A percentile compares a stretch with the other conserved stretches of the same genome.
Evolutionary conservation across 2,888 invertebrate genomes (phyloP).

Genomic region (Neocrepidodera transversa): DNA sequence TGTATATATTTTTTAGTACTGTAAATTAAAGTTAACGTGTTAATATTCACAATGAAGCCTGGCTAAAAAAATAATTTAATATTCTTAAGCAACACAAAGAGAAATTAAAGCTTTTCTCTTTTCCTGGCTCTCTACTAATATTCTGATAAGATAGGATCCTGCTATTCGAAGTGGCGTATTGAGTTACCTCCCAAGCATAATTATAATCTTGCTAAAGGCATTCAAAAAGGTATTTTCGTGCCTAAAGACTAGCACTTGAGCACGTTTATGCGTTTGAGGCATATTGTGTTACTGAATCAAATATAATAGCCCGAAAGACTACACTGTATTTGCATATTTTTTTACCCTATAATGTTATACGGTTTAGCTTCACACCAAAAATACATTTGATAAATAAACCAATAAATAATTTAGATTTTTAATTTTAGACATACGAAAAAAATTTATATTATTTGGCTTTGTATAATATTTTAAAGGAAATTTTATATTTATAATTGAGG

Average conservation of each 20-base stretch:
- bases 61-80: too few relatives aligned
- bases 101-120: slow-evolving; percentile 21
- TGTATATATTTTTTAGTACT: too few relatives aligned
- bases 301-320: slow-evolving; percentile 25
- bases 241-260: slow-evolving; percentile 49
- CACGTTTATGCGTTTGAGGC: slow-evolving; percentile 48
- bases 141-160: slow-evolving; percentile 29
- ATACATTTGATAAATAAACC: background rate
- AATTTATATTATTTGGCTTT: too few relatives aligned
- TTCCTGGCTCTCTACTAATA: slow-evolving; percentile 17
- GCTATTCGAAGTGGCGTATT: slow-evolving; percentile 32
- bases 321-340: slow-evolving; percentile 27
- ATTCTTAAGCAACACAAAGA: too few relatives aligned
- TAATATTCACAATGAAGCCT: too few relatives aligned
- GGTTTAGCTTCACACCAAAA: slow-evolving; percentile 8
- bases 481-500: too few relatives aligned
- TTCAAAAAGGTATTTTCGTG: slow-evolving; percentile 51
- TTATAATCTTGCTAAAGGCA: slow-evolving; percentile 44
- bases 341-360: slow-evolving; percentile 10
- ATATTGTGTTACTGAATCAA: slow-evolving; percentile 45
- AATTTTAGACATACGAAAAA: too few relatives aligned
- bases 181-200: slow-evolving; percentile 41
- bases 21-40: too few relatives aligned
- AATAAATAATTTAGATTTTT: background rate
- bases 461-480: too few relatives aligned